Base-by-base conservation (phyloP, 1,140 invertebrate species). In the Drosophila repletoides region DNA sequence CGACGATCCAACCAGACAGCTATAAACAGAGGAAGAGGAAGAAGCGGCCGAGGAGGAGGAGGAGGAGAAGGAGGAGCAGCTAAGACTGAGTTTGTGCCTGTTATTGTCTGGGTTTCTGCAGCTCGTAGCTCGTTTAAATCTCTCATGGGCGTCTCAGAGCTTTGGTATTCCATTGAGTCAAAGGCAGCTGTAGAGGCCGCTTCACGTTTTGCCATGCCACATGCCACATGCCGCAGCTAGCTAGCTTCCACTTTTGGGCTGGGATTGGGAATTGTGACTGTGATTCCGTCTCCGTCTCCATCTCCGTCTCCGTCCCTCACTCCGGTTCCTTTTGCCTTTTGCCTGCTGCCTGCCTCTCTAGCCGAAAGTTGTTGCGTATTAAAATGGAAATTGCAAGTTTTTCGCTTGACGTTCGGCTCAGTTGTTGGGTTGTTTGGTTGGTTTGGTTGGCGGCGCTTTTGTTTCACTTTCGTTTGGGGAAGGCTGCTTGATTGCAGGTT, bases 361-460 rank as follows among this genome's bases (percentile, higher is more conserved):
- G 81, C 80, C 75, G 79, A 84, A 84, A 84, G 80, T 84, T 86
- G 80, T 86, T 86, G 80, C 72, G 80, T 80, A 86, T 86, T 81
- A 80, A 86, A 86, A 86, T 86, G 81, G 80, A 87, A 86, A 86
- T 86, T 86, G 80, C 80, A 80, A 86, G 67, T 86, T 86, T 86
- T 84, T 84, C 55, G 67, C 66, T 65, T 31, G 45, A 49, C 52
- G 55, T 53, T 69, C 66, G 48, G 48, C 45, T 56, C 49, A 31
- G 21, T 33, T 7, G 28, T 31, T 49, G 26, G 19, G 17, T 22
- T 29, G 9, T 51, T 46, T 53, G 26, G 43, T 56, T 51, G 14
- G 21, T 51, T 40, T 41, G 19, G 41, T 58, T 61, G 38, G 68
- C 74, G 79, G 74, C 80, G 60, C 67, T 86, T 86, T 86, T 86